phyloP scores from a whole-genome alignment of 37 sponge, comb jelly and placozoan species.

The Halisarca cf. caerulea region DNA sequence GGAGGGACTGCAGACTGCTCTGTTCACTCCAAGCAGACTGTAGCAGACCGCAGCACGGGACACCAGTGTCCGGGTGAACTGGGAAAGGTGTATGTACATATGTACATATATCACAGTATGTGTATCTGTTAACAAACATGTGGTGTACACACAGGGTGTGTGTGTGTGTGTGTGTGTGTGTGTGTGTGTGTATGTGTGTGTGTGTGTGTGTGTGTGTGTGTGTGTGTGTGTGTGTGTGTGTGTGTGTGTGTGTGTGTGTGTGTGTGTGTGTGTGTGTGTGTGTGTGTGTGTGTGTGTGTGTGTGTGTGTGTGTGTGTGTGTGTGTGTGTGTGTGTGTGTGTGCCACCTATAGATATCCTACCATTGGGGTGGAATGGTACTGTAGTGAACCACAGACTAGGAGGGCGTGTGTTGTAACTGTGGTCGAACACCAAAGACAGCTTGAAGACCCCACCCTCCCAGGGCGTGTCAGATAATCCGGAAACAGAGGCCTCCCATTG shows the following conservation, averaged over 20 bases:
- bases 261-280: no score
- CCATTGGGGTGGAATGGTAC: conserved; percentile 93
- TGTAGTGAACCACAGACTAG: conserved; percentile 74
- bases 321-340: no score
- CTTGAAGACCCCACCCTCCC: conserved; percentile 86
- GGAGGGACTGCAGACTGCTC: conserved; percentile 19
- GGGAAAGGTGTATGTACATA: background rate
- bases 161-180: no score
- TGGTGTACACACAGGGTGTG: no score
- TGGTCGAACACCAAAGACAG: conserved; percentile 48
- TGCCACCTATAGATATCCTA: no score
- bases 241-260: no score
- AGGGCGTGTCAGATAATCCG: conserved; percentile 58
- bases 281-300: no score
- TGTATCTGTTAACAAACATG: no score
- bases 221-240: no score
- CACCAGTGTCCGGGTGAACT: conserved; percentile 58
- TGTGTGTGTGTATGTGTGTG: background rate
- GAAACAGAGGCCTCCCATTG: conserved; percentile 66
- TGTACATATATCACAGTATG: no score
- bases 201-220: background rate
- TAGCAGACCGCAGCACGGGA: conserved; percentile 31
- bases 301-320: no score
- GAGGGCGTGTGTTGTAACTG: conserved; percentile 73
- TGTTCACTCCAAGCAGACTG: conserved; percentile 40